Evolutionary conservation across 2,888 invertebrate genomes (phyloP).

Genomic region (Atrina japonica): DNA sequence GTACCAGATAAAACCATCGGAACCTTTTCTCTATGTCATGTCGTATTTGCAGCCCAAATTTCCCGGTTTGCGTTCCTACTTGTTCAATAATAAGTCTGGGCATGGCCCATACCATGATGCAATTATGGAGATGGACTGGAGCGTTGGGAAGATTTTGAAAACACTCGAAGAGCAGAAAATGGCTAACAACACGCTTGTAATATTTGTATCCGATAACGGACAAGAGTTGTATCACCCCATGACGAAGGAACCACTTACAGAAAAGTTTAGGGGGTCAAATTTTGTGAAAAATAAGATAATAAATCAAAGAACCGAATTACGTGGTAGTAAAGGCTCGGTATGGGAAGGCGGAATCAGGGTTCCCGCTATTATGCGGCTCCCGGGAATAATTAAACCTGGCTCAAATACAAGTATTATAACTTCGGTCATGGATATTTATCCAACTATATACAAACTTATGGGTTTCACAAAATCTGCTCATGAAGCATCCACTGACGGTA

Average conservation of each 20-base stretch:
- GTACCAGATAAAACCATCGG: conserved; percentile 14
- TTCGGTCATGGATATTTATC: conserved; percentile 44
- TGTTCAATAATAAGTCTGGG: conserved; percentile 33
- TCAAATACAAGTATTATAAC: conserved; percentile 28
- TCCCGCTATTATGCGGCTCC: conserved; percentile 42
- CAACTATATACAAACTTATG: conserved; percentile 36
- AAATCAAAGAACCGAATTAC: conserved; percentile 7
- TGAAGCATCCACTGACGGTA: conserved; percentile 35
- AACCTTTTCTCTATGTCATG: conserved; percentile 38
- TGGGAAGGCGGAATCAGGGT: conserved; percentile 44
- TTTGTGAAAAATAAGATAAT: background rate
- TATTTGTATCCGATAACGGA: conserved; percentile 47
- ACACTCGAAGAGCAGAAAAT: conserved; percentile 31
- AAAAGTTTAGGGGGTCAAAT: conserved; percentile 3
- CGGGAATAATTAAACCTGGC: conserved; percentile 24
- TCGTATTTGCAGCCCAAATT: conserved; percentile 42
- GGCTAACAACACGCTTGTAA: conserved; percentile 35
- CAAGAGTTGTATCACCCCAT: conserved; percentile 34
- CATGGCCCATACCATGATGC: conserved; percentile 40
- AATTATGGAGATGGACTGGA: conserved; percentile 45
- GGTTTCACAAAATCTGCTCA: conserved; percentile 18
- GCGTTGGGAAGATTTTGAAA: conserved; percentile 40
- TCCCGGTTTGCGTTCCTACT: conserved; percentile 30
- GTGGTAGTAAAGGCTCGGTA: conserved; percentile 41
- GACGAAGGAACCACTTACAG: conserved; percentile 1